phyloP scores from a whole-genome alignment of 2,113 vertebrate species.

The Zosterops lateralis region DNA sequence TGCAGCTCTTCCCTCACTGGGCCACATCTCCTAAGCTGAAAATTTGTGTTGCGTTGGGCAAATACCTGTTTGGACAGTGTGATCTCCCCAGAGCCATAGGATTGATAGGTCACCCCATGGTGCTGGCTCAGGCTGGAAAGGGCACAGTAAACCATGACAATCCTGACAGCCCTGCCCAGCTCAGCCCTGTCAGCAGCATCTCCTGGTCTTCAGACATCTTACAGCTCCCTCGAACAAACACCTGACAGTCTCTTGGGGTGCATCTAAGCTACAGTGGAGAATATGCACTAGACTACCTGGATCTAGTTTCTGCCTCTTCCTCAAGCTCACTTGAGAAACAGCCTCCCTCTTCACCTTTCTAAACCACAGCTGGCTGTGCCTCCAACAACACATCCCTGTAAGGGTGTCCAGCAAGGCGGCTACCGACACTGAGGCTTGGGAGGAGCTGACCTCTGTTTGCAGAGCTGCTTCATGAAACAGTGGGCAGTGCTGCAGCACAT shows the following conservation, averaged over 20 bases:
- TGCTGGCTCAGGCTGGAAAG: background rate
- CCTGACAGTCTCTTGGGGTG: background rate
- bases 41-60: background rate
- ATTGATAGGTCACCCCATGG: background rate
- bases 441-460: background rate
- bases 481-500: background rate
- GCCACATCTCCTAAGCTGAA: background rate
- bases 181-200: background rate
- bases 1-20: background rate
- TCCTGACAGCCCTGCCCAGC: background rate
- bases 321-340: background rate
- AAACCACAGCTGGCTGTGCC: background rate
- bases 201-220: background rate
- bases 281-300: background rate
- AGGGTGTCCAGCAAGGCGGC: rapidly evolving
- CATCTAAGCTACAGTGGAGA: background rate
- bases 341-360: background rate
- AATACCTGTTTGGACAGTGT: background rate
- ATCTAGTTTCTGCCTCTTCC: background rate
- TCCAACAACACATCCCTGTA: background rate
- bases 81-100: background rate
- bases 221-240: background rate
- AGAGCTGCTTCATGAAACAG: background rate
- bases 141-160: background rate
- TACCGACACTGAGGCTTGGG: rapidly evolving